Conservation (phyloP, 1,140 invertebrate genomes). For the Formica selysi region DNA sequence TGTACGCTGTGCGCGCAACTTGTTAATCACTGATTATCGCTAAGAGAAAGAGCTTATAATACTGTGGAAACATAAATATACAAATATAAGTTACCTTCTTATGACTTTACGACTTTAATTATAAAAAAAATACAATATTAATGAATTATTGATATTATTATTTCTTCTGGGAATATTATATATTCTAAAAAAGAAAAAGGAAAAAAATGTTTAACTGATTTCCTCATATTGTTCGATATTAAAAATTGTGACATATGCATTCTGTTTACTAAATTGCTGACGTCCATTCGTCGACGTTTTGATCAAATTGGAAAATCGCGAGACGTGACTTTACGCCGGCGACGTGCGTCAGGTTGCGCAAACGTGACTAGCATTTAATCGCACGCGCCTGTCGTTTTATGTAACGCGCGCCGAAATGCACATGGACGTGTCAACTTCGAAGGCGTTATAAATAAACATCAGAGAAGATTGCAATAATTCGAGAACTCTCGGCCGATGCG, state of each 20-base stretch:
- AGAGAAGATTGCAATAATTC: background rate
- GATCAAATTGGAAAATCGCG: slow-evolving; percentile 6
- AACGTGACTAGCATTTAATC: slow-evolving; percentile 65
- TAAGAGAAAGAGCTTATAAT: slow-evolving; percentile 8
- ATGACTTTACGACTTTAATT: background rate
- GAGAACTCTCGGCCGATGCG: background rate
- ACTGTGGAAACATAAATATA: background rate
- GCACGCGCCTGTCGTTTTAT: slow-evolving; percentile 64
- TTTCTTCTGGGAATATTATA: background rate
- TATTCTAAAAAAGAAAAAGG: background rate
- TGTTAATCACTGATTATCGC: slow-evolving; percentile 23
- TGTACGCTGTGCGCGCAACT: background rate
- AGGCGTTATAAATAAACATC: background rate
- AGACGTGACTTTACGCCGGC: slow-evolving; percentile 54
- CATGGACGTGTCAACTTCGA: slow-evolving; percentile 24
- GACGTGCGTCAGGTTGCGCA: slow-evolving; percentile 60
- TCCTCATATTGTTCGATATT: background rate
- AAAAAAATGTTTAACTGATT: background rate
- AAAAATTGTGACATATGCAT: slow-evolving; percentile 3
- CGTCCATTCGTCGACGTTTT: slow-evolving; percentile 15
- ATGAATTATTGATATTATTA: background rate
- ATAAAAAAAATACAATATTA: background rate
- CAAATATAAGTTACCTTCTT: background rate
- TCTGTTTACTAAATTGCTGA: slow-evolving; percentile 22
- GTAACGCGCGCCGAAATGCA: slow-evolving; percentile 54